phyloP scores from a whole-genome alignment of 2,113 vertebrate species.

The Anser brachyrhynchus region DNA sequence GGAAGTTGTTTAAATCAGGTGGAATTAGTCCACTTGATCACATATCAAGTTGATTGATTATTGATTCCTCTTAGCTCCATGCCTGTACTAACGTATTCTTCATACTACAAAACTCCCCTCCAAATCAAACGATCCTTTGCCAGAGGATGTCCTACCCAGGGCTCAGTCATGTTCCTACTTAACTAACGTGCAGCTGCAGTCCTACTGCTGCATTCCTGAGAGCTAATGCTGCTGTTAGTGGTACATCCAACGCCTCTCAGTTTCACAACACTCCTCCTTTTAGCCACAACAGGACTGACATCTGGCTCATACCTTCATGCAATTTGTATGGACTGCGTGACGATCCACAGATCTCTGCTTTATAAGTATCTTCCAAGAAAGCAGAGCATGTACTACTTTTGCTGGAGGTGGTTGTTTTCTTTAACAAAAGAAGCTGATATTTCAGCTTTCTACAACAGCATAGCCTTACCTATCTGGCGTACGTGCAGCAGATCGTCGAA shows the following conservation, averaged over 20 bases:
- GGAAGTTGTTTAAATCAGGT: not conserved
- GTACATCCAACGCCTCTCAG: not conserved
- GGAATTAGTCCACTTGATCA: not conserved
- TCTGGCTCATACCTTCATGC: not conserved
- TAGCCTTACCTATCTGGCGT: not conserved
- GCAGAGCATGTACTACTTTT: not conserved
- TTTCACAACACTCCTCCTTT: not conserved
- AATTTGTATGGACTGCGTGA: fast-evolving
- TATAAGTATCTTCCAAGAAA: fast-evolving
- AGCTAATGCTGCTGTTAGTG: not conserved
- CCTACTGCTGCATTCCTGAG: not conserved
- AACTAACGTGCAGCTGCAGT: fast-evolving
- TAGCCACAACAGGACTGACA: not conserved
- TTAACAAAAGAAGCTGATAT: not conserved
- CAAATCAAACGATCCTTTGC: not conserved
- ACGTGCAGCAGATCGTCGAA: not conserved
- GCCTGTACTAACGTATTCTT: not conserved
- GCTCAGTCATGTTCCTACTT: not conserved
- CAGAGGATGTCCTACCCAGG: not conserved
- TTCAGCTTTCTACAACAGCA: not conserved
- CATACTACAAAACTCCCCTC: not conserved
- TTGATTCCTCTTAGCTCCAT: not conserved
- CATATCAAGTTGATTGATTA: not conserved
- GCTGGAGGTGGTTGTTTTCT: not conserved
- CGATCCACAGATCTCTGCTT: not conserved